Conservation (phyloP, 2,888 invertebrate species). For the Ophraella communa region DNA sequence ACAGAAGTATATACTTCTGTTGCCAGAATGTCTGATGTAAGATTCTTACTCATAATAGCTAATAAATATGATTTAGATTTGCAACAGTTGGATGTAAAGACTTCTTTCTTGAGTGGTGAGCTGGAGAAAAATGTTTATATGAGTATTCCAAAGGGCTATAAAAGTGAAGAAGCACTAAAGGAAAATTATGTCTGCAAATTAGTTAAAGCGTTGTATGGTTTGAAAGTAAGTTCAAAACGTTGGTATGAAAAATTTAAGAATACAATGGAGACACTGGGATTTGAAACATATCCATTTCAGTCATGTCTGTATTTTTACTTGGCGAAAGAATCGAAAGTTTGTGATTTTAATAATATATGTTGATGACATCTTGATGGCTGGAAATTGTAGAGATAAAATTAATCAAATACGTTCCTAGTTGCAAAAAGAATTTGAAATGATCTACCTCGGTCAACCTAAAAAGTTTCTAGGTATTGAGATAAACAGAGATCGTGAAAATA, state of each 20-base stretch:
- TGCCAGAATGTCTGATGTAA: not conserved
- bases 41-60: not conserved
- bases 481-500: not conserved
- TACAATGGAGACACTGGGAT: not conserved
- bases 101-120: not conserved
- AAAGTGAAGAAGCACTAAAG: not conserved
- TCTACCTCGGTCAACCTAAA: not conserved
- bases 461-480: not conserved
- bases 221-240: not conserved
- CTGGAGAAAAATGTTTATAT: not conserved
- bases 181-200: not conserved
- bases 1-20: not conserved
- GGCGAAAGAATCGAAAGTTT: not conserved
- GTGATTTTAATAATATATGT: not conserved
- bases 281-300: not conserved
- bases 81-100: not conserved
- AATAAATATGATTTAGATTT: not conserved
- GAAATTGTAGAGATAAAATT: not conserved
- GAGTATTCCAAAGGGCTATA: not conserved
- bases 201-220: not conserved
- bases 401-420: not conserved
- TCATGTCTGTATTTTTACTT: not conserved
- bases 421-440: not conserved
- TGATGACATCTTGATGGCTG: not conserved
- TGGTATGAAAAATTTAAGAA: not conserved